Evolutionary conservation across 2,888 invertebrate genomes (phyloP).

Genomic region (Ophion slaviceki): DNA sequence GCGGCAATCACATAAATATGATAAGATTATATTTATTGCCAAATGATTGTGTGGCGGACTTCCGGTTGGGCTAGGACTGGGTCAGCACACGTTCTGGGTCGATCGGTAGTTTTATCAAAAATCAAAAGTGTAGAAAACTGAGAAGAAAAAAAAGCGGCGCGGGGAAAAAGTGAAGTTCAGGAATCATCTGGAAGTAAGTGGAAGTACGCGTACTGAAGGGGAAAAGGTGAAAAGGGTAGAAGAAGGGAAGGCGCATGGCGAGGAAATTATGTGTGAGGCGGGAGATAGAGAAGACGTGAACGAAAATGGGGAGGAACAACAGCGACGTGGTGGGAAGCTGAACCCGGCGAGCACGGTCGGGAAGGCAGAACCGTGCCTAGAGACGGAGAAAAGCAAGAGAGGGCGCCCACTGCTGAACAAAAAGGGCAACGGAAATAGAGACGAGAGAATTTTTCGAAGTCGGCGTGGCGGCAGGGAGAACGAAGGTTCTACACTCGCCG

Average conservation of each 20-base stretch:
- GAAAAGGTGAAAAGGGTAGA: not conserved
- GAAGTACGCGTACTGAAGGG: not conserved
- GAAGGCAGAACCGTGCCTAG: not conserved
- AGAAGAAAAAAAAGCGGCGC: not conserved
- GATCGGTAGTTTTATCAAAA: no score
- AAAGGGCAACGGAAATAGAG: not conserved
- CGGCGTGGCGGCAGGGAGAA: no score
- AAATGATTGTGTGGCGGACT: no score
- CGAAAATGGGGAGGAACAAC: not conserved
- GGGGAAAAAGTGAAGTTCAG: not conserved
- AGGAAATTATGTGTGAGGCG: constrained; percentile 6
- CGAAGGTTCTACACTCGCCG: not conserved
- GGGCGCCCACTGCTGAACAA: not conserved
- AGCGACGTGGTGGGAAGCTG: not conserved
- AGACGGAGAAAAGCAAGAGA: not conserved
- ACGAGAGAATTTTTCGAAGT: not conserved
- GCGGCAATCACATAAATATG: no score
- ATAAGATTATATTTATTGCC: no score
- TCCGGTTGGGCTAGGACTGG: no score
- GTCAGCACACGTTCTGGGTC: no score
- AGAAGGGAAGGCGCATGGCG: not conserved
- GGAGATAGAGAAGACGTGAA: not conserved
- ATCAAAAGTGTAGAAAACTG: not conserved
- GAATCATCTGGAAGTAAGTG: not conserved
- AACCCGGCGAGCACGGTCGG: not conserved